Percentiles rank a stretch among this genome's conserved stretches.
Conservation (phyloP, 2,888 invertebrate species). For the Pristionchus mayeri region DNA sequence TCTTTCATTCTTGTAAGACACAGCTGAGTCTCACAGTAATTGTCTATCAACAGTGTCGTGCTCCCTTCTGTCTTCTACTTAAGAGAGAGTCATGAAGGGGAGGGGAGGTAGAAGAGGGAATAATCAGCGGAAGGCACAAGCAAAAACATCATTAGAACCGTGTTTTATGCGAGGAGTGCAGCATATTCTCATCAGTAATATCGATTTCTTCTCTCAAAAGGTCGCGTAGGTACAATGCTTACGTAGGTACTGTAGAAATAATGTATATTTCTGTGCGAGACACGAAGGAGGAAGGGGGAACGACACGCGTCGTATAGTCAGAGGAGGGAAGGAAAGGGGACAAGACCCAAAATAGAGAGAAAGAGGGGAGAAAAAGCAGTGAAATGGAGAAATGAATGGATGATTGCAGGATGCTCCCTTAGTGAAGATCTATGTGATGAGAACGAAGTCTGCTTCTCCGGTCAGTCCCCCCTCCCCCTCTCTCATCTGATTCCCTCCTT, state of each 20-base stretch:
- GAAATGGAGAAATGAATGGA: slow-evolving; percentile 9
- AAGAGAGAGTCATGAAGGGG: no score
- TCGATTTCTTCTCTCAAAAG: neutral
- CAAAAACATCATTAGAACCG: neutral
- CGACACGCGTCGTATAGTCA: slow-evolving; percentile 27
- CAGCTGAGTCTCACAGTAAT: neutral
- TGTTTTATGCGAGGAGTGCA: neutral
- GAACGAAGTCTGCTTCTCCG: slow-evolving; percentile 66
- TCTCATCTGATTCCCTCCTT: neutral
- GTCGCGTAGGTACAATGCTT: neutral
- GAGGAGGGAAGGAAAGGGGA: neutral
- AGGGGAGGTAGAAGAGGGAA: no score
- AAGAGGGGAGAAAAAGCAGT: neutral
- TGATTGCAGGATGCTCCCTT: slow-evolving; percentile 70
- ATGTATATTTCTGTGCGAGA: neutral
- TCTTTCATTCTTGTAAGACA: neutral
- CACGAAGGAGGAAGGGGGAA: neutral
- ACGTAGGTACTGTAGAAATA: neutral
- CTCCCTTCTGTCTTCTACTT: neutral
- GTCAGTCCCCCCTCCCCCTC: slow-evolving; percentile 42
- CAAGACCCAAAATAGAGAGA: slow-evolving; percentile 32
- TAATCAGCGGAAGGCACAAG: neutral
- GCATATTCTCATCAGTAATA: neutral
- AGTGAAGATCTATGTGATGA: slow-evolving; percentile 69
- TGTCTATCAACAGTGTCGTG: neutral